Conservation (phyloP, 1,140 invertebrate genomes). For the Elysia chlorotica region DNA sequence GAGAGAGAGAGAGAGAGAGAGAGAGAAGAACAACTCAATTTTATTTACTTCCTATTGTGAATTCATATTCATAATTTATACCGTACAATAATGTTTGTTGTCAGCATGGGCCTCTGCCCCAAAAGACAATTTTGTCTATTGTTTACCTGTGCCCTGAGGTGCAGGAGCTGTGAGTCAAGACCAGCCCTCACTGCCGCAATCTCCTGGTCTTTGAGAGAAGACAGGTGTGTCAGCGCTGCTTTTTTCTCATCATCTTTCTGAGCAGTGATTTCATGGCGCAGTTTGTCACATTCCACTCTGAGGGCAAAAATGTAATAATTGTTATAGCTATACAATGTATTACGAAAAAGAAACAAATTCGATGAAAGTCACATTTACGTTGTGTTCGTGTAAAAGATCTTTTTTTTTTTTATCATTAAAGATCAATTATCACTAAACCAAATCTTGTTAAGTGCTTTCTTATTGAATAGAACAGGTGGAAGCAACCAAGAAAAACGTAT, state of each 20-base stretch:
- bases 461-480: background rate
- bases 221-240: conserved; percentile 49
- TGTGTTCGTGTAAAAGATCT: background rate
- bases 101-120: background rate
- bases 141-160: conserved; percentile 50
- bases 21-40: background rate
- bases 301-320: background rate
- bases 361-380: too few species aligned
- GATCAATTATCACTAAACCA: background rate
- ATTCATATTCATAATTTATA: background rate
- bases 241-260: conserved; percentile 56
- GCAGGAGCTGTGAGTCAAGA: conserved; percentile 47
- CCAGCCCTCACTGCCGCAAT: conserved; percentile 37
- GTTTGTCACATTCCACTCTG: conserved; percentile 48
- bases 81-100: background rate
- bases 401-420: background rate
- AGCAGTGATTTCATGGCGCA: conserved; percentile 45
- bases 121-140: background rate
- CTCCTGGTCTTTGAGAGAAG: conserved; percentile 53
- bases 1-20: background rate
- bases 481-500: background rate
- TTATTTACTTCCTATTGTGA: background rate
- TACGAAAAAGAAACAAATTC: too few species aligned
- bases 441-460: background rate
- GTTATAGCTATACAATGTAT: too few species aligned